Evolutionary conservation across 2,113 vertebrate species (phyloP).

Genomic region (Forbesichthys papilliferus): DNA sequence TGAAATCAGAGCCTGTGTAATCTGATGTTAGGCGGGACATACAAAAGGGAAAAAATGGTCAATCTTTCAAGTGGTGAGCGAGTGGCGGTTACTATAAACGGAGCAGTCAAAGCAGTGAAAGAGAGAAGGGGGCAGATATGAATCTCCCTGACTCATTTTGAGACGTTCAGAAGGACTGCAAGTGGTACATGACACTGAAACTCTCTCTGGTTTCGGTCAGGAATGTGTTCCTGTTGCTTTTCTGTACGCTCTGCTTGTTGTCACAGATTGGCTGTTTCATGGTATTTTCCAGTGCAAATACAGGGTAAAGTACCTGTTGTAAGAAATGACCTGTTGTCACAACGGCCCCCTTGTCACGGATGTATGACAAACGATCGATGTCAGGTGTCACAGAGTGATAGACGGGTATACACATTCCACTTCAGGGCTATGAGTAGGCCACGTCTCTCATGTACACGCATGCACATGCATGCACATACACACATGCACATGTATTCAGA

Average conservation of each 20-base stretch:
- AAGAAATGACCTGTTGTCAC: constrained; percentile 11
- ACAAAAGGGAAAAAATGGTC: constrained; percentile 54
- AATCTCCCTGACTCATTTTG: constrained; percentile 78
- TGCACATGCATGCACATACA: not conserved
- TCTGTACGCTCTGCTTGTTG: not conserved
- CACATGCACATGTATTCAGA: not conserved
- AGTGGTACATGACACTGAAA: constrained; percentile 16
- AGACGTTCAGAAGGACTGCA: constrained; percentile 57
- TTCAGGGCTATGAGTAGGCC: constrained; percentile 50
- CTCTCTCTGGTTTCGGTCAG: not conserved
- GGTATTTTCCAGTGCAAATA: constrained; percentile 6
- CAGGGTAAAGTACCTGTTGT: not conserved
- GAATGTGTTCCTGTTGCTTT: constrained; percentile 5
- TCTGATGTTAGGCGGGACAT: constrained; percentile 85
- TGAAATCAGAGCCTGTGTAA: constrained; percentile 90
- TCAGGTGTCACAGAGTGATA: constrained; percentile 28
- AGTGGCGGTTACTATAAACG: constrained; percentile 63
- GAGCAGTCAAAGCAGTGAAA: constrained; percentile 45
- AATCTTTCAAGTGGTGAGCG: constrained; percentile 61
- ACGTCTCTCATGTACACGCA: constrained; percentile 21
- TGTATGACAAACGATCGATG: constrained; percentile 19
- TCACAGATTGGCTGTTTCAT: not conserved
- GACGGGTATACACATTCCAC: constrained; percentile 47
- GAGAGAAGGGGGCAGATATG: constrained; percentile 68
- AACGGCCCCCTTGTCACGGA: not conserved